Evolutionary conservation across 2,113 vertebrate genomes (phyloP), one percentile per base, ranked within the genome.

Genomic region (Agapornis roseicollis): DNA sequence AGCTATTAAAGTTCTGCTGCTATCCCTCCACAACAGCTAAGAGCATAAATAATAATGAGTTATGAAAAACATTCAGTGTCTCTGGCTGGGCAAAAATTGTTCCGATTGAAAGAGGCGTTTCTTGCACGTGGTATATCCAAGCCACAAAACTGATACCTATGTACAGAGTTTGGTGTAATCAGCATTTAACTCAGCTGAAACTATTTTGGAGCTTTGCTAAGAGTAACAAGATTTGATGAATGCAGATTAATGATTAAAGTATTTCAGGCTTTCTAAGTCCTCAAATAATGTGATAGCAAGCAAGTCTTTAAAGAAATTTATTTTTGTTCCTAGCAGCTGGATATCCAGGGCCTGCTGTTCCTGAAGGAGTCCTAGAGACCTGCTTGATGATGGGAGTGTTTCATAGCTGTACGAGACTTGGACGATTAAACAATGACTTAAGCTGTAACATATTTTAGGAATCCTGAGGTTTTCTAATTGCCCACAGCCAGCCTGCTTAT

Each of bases 301-400:
- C 80, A 88, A 93, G 88, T 64, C 95, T 97, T 96, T 80, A 94
- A 96, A 97, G 91, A 97, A 89, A 96, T 95, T 96, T 94, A 97
- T 93, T 96, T 94, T 91, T 97, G 90, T 95, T 96, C 80, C 91
- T 91, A 90, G 88, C 94, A 96, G 94, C 94, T 97, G 95, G 94
- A 79, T 90, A 63, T 93, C 85, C 66, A 72, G 56, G 88, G 93
- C 86, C 65, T 69, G 55, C 79, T 11, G 0, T 80, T 96, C 94
- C 91, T 95, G 56, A 64, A 94, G 88, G 96, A 96, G 79, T 89
- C 76, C 78, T 88, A 78, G 49, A 80, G 93, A 84, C 39, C 49
- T 81, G 49, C 52, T 83, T 90, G 89, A 92, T 58, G 81, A 91
- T 69, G 84, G 80, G 93, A 95, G 72, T 60, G 80, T 94, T 96